These are phyloP conservation scores for Cephalopterus ornatus DNA, from an alignment of 2,113 vertebrate species.

Conservation along the genomic window DNA sequence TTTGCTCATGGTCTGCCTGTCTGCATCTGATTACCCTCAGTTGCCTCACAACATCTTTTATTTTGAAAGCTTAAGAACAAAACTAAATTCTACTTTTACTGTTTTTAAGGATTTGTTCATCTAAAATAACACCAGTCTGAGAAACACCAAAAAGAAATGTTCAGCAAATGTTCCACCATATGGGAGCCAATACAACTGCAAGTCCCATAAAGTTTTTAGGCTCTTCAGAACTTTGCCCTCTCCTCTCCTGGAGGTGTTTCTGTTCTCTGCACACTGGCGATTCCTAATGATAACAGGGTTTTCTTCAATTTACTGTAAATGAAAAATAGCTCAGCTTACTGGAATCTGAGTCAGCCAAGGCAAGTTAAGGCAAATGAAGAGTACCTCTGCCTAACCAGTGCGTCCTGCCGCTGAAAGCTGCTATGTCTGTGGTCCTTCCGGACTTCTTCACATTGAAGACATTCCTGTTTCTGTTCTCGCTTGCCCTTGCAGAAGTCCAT, in stretches of 20 bases:
- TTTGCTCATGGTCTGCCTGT: background rate
- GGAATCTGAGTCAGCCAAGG: slow-evolving; percentile 60
- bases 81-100: slow-evolving; percentile 44
- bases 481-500: background rate
- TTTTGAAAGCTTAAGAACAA: slow-evolving; percentile 39
- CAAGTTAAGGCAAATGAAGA: slow-evolving; percentile 53
- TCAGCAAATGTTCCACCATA: background rate
- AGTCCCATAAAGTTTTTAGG: background rate
- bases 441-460: slow-evolving; percentile 13
- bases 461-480: slow-evolving; percentile 58
- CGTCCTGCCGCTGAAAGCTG: slow-evolving; percentile 15
- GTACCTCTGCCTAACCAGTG: slow-evolving; percentile 2
- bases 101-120: slow-evolving; percentile 18
- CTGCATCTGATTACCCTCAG: slow-evolving; percentile 51
- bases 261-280: background rate
- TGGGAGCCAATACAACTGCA: background rate
- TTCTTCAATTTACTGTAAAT: slow-evolving; percentile 55
- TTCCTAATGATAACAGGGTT: slow-evolving; percentile 32
- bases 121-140: background rate
- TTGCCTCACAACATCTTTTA: slow-evolving; percentile 41
- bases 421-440: slow-evolving; percentile 35
- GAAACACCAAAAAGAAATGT: background rate
- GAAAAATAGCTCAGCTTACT: slow-evolving; percentile 47
- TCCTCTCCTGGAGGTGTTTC: slow-evolving; percentile 36
- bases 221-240: background rate